These are phyloP conservation scores for Ostrea denselamellosa DNA, from an alignment of 1,140 invertebrate genomes.

Conservation along the genomic window DNA sequence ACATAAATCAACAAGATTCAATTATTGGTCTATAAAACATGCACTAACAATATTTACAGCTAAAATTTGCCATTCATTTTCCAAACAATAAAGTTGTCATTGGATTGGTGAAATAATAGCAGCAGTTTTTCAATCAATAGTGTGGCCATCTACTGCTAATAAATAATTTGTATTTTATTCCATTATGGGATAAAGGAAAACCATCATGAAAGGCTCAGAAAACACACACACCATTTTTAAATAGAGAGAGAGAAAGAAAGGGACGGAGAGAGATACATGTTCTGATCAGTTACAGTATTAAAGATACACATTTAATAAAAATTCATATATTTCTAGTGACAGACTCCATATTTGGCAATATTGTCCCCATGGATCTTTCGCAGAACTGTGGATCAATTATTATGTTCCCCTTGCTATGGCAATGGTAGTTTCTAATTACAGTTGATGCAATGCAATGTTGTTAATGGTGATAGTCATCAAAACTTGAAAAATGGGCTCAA, in stretches of 20 bases:
- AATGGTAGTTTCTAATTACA: conserved; percentile 4
- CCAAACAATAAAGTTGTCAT: conserved; percentile 39
- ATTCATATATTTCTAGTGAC: neutral
- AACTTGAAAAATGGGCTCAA: neutral
- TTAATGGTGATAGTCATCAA: neutral
- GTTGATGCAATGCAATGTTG: conserved; percentile 5
- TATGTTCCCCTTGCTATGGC: neutral
- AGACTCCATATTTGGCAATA: neutral
- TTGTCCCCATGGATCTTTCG: neutral
- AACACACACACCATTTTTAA: neutral
- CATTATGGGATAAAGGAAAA: neutral
- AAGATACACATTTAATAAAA: conserved; percentile 7
- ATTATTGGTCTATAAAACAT: conserved; percentile 41
- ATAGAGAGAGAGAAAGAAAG: neutral
- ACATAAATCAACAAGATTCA: conserved; percentile 44
- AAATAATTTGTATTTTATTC: conserved; percentile 31
- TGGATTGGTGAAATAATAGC: conserved; percentile 22
- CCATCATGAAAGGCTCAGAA: conserved; percentile 20
- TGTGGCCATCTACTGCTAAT: conserved; percentile 35
- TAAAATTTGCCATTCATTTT: conserved; percentile 37
- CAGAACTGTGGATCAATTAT: conserved; percentile 1
- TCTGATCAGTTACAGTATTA: neutral
- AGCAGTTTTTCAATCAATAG: conserved; percentile 29
- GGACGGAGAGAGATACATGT: neutral
- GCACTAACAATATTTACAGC: conserved; percentile 42